Base-by-base conservation (phyloP, 2,888 invertebrate genomes). In the Drosophila greeni region DNA sequence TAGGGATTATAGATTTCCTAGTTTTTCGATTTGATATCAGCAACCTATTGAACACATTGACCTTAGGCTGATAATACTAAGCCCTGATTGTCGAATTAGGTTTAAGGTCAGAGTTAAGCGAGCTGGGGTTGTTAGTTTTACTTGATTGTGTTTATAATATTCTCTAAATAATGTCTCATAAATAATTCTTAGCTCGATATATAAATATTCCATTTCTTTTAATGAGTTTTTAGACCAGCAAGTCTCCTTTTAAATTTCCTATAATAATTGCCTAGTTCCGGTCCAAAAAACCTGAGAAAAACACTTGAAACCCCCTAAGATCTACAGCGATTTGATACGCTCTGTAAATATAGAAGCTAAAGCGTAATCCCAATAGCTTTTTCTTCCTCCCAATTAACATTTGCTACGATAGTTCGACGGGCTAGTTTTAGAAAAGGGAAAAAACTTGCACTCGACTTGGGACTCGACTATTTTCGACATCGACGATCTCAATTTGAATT, bases 381-480 rank as follows among this genome's bases (percentile, higher is more conserved):
- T n/a, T 24, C 18, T 37, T 26, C 11, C 16, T 16, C n/a, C 14
- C 33, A 34, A 18, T 31, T 45, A 61, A 34, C 29, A 36, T 24
- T 6, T n/a, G 18, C 33, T 34, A 20, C 31, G 31, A 36, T 49
- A 61, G 61, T 62, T 49, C 18, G 29, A 42, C 24, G 29, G 9
- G 9, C 12, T 36, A 31, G 40, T 23, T 29, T 34, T 58, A 16
- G 40, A 16, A 42, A 42, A 24, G 33, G 40, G 36, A 34, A 34
- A 34, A 51, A 43, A 43, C 62, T 52, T 37, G 65, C 65, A 43
- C 65, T 64, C 65, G 62, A 62, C 62, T 64, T 62, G 62, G 65
- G 65, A 62, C 62, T 52, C 65, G 36, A 49, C 24, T 20, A 33
- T 33, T 37, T 37, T 33, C 24, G 45, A 33, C 43, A 20, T 33